phyloP scores from a whole-genome alignment of 2,888 invertebrate species.

The Microctonus aethiopoides region DNA sequence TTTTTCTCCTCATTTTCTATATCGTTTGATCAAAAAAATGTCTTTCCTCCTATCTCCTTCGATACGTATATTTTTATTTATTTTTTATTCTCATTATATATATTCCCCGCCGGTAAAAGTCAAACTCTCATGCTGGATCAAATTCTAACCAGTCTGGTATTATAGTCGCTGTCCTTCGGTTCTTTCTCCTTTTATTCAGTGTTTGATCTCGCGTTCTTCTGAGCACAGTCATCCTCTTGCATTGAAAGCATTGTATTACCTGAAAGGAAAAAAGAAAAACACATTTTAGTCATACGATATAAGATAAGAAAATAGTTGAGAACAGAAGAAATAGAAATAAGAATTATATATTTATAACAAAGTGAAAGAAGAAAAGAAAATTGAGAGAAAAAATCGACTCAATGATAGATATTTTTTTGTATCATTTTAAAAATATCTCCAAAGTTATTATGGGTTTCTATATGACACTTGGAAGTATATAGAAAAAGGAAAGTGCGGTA shows the following conservation, averaged over 20 bases:
- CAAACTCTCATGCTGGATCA: constrained; percentile 62
- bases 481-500: background rate
- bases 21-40: constrained; percentile 40
- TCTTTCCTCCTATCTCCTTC: constrained; percentile 48
- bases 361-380: background rate
- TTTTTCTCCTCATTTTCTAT: too few relatives aligned
- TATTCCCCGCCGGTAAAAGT: constrained; percentile 60
- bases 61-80: constrained; percentile 45
- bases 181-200: constrained; percentile 43
- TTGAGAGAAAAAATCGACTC: background rate
- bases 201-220: constrained; percentile 29
- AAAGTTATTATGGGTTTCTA: background rate
- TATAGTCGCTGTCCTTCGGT: constrained; percentile 62
- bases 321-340: background rate
- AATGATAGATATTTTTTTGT: background rate
- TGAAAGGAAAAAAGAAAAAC: background rate
- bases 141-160: constrained; percentile 66
- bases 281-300: background rate
- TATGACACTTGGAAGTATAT: background rate
- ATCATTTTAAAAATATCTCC: background rate
- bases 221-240: constrained; percentile 56
- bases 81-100: constrained; percentile 36
- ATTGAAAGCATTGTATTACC: constrained; percentile 56
- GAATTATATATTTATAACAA: background rate
- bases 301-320: background rate